A percentile compares a stretch with the other conserved stretches of the same genome.
Evolutionary conservation across 1,140 invertebrate species (phyloP).

Genomic region (Psix sp.): DNA sequence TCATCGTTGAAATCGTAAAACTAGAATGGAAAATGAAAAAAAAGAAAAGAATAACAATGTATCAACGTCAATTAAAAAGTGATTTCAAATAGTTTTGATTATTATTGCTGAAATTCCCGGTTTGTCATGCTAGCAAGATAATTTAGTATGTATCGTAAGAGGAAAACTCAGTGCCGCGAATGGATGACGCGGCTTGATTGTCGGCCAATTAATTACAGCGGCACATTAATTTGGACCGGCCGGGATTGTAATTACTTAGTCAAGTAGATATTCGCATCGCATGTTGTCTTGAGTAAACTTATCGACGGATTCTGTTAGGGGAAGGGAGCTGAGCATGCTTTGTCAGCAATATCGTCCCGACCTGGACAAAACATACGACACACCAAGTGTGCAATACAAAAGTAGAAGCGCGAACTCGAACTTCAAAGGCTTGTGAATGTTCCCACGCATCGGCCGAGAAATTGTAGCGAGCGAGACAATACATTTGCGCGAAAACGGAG

Average conservation of each 20-base stretch:
- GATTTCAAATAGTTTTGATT: too few relatives aligned
- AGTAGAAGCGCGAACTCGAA: constrained; percentile 64
- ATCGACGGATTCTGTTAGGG: constrained; percentile 69
- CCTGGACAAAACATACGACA: constrained; percentile 16
- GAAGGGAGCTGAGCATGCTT: constrained; percentile 15
- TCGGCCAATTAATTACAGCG: constrained; percentile 62
- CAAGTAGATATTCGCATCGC: constrained; percentile 45
- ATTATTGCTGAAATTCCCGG: too few relatives aligned
- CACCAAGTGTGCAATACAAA: constrained; percentile 12
- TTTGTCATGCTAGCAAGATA: too few relatives aligned
- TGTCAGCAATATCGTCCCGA: constrained; percentile 9
- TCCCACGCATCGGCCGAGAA: constrained; percentile 74
- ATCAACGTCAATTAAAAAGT: too few relatives aligned
- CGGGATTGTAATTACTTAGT: constrained; percentile 66
- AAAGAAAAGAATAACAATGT: too few relatives aligned
- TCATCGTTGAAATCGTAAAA: too few relatives aligned
- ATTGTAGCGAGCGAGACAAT: constrained; percentile 71
- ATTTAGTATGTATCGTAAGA: neutral
- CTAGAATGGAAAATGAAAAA: too few relatives aligned
- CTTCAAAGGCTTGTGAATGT: constrained; percentile 75
- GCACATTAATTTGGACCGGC: constrained; percentile 64
- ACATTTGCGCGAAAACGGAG: constrained; percentile 59
- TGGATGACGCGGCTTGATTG: constrained; percentile 22
- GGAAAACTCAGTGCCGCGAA: constrained; percentile 15
- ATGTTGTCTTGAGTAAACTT: constrained; percentile 41